phyloP scores from a whole-genome alignment of 1,140 invertebrate species.

The Chlorops oryzae region DNA sequence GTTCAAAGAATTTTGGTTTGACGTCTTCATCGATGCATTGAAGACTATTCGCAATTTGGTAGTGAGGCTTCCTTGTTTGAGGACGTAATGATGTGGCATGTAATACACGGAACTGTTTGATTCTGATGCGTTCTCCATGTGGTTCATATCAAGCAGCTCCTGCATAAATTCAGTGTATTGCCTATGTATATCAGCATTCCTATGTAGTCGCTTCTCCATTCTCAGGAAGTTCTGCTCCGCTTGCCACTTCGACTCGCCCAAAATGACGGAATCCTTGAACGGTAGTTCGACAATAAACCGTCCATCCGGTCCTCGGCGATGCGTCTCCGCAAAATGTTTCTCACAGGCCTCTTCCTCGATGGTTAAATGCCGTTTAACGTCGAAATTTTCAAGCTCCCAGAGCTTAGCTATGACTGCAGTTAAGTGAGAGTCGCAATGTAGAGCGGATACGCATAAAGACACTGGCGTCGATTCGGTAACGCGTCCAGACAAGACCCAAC shows the following conservation, averaged over 20 bases:
- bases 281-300: constrained; percentile 3
- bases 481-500: no score
- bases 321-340: no score
- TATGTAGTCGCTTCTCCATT: neutral
- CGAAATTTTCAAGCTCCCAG: no score
- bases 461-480: no score
- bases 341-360: no score
- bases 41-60: constrained; percentile 23
- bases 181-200: neutral
- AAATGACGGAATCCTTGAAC: neutral
- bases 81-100: constrained; percentile 12
- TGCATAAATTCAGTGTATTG: constrained; percentile 25
- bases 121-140: constrained; percentile 24
- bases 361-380: no score
- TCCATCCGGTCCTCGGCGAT: no score
- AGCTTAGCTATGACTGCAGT: no score
- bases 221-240: neutral
- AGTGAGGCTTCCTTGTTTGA: constrained; percentile 19
- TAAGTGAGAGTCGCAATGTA: no score
- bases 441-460: no score
- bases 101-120: constrained; percentile 1
- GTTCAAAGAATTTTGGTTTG: constrained; percentile 28
- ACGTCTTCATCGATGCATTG: constrained; percentile 15
- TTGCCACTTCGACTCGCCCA: neutral
- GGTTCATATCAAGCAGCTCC: constrained; percentile 26